phyloP scores from a whole-genome alignment of 2,113 vertebrate genomes.

The Atractosteus spatula region DNA sequence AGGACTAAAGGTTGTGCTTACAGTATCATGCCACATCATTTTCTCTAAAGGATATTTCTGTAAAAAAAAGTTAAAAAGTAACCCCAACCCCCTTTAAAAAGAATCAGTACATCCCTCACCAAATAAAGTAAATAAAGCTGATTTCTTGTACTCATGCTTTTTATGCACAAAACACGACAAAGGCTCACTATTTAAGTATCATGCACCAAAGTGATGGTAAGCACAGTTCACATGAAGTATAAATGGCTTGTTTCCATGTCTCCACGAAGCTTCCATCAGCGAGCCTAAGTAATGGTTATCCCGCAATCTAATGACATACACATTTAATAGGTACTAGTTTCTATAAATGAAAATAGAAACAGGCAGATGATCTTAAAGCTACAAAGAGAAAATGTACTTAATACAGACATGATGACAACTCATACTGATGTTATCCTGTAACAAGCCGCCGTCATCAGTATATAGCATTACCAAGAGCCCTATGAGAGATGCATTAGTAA shows the following conservation, averaged over 20 bases:
- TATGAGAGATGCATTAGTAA: constrained; percentile 16
- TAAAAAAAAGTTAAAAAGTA: constrained; percentile 57
- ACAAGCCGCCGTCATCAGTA: constrained; percentile 10
- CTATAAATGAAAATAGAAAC: constrained; percentile 10
- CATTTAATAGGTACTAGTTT: constrained; percentile 11
- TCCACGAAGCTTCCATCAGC: constrained; percentile 15
- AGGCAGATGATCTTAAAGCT: background rate
- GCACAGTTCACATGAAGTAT: constrained; percentile 49
- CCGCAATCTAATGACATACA: constrained; percentile 22
- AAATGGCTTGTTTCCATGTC: constrained; percentile 52
- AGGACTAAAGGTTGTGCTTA: no score
- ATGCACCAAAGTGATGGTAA: constrained; percentile 46
- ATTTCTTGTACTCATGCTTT: constrained; percentile 65
- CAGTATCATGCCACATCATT: no score
- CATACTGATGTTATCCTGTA: background rate
- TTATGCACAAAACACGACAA: constrained; percentile 73
- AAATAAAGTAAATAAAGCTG: constrained; percentile 50
- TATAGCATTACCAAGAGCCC: constrained; percentile 16
- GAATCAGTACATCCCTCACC: constrained; percentile 47
- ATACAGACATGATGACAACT: constrained; percentile 9
- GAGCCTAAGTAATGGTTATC: background rate
- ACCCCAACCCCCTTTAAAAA: constrained; percentile 48
- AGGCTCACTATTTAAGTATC: constrained; percentile 48
- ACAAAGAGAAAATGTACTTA: constrained; percentile 5
- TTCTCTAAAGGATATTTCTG: background rate